Evolutionary conservation across 2,113 vertebrate genomes (phyloP).

Genomic region (Oncorhynchus masou): DNA sequence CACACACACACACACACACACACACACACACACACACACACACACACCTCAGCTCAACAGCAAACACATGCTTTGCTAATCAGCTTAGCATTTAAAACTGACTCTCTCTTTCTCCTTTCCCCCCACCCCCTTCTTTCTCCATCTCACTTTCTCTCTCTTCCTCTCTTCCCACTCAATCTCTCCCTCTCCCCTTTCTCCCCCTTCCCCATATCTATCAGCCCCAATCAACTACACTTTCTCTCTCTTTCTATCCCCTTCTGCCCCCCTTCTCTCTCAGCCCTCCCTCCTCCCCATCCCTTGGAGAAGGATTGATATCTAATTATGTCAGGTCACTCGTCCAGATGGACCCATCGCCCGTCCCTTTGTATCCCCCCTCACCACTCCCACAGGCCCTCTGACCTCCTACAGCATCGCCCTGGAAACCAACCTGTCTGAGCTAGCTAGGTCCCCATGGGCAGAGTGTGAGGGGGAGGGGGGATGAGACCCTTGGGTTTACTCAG

Average conservation of each 20-base stretch:
- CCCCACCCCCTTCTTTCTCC: constrained; percentile 15
- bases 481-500: constrained; percentile 45
- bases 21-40: constrained; percentile 47
- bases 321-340: constrained; percentile 99
- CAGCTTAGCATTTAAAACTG: constrained; percentile 66
- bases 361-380: constrained; percentile 89
- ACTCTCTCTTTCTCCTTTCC: constrained; percentile 61
- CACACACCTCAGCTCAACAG: constrained; percentile 76
- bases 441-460: constrained; percentile 74
- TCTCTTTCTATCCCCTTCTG: too few species aligned
- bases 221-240: background rate
- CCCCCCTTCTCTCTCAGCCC: too few species aligned
- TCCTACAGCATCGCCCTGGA: constrained; percentile 88
- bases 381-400: constrained; percentile 94
- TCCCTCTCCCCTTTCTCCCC: constrained; percentile 3
- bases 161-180: background rate
- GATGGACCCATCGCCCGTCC: constrained; percentile 92
- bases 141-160: constrained; percentile 24
- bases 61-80: constrained; percentile 90
- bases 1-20: constrained; percentile 49
- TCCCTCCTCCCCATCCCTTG: constrained; percentile 38
- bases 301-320: constrained; percentile 97
- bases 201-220: constrained; percentile 56
- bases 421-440: constrained; percentile 83
- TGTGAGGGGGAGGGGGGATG: constrained; percentile 55